Percentiles rank a stretch among this genome's conserved stretches.
These are phyloP conservation scores for Leuciscus waleckii DNA, from an alignment of 2,797 vertebrate genomes.

Conservation along the genomic window DNA sequence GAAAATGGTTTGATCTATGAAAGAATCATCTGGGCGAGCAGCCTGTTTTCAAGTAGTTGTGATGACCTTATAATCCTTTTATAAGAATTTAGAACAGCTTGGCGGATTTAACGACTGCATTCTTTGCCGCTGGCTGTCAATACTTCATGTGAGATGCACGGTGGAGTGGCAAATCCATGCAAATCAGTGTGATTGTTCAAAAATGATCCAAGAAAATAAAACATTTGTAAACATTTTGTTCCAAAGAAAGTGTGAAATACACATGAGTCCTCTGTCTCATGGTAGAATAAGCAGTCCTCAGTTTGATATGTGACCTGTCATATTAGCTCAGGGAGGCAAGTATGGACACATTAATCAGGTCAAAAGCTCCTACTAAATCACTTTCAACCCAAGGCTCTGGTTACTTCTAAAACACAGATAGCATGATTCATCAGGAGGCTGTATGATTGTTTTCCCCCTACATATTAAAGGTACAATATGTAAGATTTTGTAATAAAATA, in stretches of 20 bases:
- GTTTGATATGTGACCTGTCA: conserved; percentile 45
- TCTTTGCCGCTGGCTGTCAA: conserved; percentile 31
- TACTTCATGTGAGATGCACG: background rate
- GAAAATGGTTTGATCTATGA: conserved; percentile 36
- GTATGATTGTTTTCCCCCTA: background rate
- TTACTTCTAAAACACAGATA: conserved; percentile 20
- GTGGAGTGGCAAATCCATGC: conserved; percentile 35
- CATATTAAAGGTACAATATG: too few species aligned
- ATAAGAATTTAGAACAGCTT: conserved; percentile 41
- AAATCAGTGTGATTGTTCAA: conserved; percentile 35
- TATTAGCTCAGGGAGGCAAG: conserved; percentile 33
- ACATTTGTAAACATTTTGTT: conserved; percentile 27
- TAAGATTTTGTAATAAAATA: too few species aligned
- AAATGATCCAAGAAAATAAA: conserved; percentile 29
- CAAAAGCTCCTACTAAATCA: conserved; percentile 32
- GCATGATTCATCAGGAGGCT: background rate
- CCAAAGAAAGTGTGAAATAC: conserved; percentile 15
- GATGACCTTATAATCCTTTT: conserved; percentile 56
- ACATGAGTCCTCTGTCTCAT: background rate
- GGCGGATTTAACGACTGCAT: conserved; percentile 36
- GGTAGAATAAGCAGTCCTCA: conserved; percentile 27
- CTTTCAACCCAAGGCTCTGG: conserved; percentile 25
- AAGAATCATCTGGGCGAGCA: conserved; percentile 31
- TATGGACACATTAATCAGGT: conserved; percentile 39
- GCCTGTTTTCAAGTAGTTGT: conserved; percentile 32